Evolutionary conservation across 2,888 invertebrate genomes (phyloP), one percentile per base, ranked within the genome.

Genomic region (Zeuzera pyrina): DNA sequence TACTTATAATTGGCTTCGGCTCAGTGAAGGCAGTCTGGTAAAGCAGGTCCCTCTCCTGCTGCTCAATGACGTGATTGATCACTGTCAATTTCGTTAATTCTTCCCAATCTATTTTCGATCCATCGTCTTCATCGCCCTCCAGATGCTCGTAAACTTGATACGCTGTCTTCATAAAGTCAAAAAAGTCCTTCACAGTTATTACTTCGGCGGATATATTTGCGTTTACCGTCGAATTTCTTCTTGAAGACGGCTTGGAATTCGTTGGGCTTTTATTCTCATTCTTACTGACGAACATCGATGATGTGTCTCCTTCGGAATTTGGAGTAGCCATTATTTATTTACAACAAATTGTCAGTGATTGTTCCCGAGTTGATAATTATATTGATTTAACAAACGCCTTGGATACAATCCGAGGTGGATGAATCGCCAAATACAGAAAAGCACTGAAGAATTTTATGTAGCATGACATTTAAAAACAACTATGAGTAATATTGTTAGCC

Each of bases 151-250:
- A 84, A 7, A 91, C 88, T 72, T 90, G 89, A 64, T 91, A 91
- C 0, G 91, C 90, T 4, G 89, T 89, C 59, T 88, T 87, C 77
- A 91, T 85, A 54, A 90, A 90, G 53, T 90, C 89, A 47, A 91
- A 86, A 54, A 91, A 91, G 48, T 89, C 88, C 60, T 87, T 87
- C 4, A 90, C 86, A 0, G 90, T 87, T 29, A 91, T 87, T 15
- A 90, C 84, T 62, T 90, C 88, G 1, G 87, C 77, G 34, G 68
- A 57, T 21, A 57, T 43, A 19, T 31, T 49, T n/a, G 52, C 25
- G 39, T 61, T 69, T 1, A 43, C 49, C 1, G 44, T 30, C 1
- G 68, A 67, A 42, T 62, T 69, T 43, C 49, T 56, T 36, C 64
- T 50, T 1, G 69, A 57, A 1, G 59, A 42, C 12, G 59, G 22